Conservation (phyloP, 2,113 vertebrate species). For the Rafetus swinhoei region DNA sequence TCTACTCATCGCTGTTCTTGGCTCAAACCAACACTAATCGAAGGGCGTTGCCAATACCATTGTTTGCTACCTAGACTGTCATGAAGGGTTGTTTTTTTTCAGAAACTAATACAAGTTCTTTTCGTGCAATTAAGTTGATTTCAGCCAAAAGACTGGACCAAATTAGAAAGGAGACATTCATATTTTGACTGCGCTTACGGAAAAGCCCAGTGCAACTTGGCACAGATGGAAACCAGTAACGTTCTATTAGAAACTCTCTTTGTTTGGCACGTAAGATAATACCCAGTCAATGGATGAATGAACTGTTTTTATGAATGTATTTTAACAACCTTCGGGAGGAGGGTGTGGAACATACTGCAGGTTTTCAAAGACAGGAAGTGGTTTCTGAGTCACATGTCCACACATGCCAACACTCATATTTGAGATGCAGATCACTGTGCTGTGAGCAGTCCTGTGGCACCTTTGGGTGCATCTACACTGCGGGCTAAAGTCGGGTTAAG, state of each 20-base stretch:
- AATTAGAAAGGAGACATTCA: constrained; percentile 63
- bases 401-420: constrained; percentile 58
- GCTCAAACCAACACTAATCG: constrained; percentile 49
- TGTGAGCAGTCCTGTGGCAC: too few relatives aligned
- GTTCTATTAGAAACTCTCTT: constrained; percentile 62
- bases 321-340: constrained; percentile 62
- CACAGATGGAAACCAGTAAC: constrained; percentile 70
- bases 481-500: too few relatives aligned
- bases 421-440: not conserved
- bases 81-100: not conserved
- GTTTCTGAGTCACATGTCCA: constrained; percentile 70
- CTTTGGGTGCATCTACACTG: too few relatives aligned
- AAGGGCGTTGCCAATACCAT: constrained; percentile 52
- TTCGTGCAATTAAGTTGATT: constrained; percentile 56
- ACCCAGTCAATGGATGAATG: constrained; percentile 65
- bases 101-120: constrained; percentile 64
- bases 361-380: constrained; percentile 70
- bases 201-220: constrained; percentile 64
- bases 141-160: constrained; percentile 49
- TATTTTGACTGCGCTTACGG: constrained; percentile 60
- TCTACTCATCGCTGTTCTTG: constrained; percentile 41
- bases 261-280: constrained; percentile 63
- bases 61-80: not conserved
- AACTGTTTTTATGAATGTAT: constrained; percentile 58
- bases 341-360: constrained; percentile 72